Evolutionary conservation across 2,797 vertebrate genomes (phyloP).

Genomic region (Sphenopsis melanotis): DNA sequence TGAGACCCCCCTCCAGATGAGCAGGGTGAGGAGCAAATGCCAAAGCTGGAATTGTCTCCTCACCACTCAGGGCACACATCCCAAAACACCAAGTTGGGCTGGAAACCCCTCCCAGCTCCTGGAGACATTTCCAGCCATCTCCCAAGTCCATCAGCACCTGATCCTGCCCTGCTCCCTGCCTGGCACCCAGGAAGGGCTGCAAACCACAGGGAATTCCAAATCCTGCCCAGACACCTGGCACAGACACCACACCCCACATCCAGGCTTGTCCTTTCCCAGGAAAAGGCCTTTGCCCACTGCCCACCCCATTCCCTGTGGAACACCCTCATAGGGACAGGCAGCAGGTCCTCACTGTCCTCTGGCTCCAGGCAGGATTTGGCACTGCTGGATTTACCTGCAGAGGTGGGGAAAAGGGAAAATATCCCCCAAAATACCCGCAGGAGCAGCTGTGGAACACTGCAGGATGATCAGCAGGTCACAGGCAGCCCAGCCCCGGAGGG

Average conservation of each 20-base stretch:
- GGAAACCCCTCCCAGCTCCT: neutral
- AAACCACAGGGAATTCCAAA: neutral
- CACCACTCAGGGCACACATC: accelerated
- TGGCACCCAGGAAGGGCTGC: neutral
- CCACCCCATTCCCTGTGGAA: accelerated
- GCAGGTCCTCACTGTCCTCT: neutral
- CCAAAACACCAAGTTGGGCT: neutral
- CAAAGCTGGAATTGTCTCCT: accelerated
- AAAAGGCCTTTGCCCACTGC: accelerated
- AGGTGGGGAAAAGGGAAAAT: accelerated
- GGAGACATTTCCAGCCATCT: neutral
- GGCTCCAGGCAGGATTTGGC: neutral
- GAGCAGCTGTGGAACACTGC: neutral
- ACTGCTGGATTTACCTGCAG: neutral
- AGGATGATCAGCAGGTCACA: neutral
- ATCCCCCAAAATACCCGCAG: neutral
- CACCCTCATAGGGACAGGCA: accelerated
- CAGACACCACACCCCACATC: accelerated
- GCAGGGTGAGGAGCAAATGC: neutral
- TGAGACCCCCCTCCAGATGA: accelerated
- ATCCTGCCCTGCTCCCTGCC: neutral
- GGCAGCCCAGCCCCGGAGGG: accelerated
- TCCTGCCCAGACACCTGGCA: neutral
- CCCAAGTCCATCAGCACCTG: neutral
- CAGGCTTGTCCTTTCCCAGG: neutral